These are phyloP conservation scores for Coleophora flavipennella DNA, from an alignment of 2,888 invertebrate genomes.

Conservation along the genomic window DNA sequence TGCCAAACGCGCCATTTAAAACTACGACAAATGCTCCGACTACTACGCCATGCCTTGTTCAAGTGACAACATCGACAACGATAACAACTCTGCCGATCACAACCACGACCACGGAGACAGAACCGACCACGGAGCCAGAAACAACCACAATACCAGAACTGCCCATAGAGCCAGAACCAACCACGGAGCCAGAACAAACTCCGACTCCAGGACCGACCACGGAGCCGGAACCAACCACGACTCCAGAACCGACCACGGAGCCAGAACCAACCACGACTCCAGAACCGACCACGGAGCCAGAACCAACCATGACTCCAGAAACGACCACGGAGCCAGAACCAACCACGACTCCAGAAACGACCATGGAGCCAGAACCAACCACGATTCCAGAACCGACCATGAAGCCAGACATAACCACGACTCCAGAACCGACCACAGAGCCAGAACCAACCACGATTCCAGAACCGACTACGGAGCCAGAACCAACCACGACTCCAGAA, in stretches of 20 bases:
- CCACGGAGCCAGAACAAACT: neutral
- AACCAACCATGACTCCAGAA: neutral
- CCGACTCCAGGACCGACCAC: neutral
- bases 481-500: neutral
- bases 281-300: neutral
- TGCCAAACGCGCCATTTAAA: slow-evolving; percentile 29
- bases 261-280: neutral
- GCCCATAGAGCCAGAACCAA: neutral
- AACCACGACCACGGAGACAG: neutral
- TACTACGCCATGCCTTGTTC: slow-evolving; percentile 21
- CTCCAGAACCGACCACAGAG: neutral
- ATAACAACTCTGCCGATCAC: slow-evolving; percentile 17
- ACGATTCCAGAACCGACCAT: neutral
- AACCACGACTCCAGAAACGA: neutral
- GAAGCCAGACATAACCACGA: slow-evolving; percentile 1
- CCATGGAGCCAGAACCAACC: neutral
- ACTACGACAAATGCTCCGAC: slow-evolving; percentile 18
- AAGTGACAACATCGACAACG: slow-evolving; percentile 26
- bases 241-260: neutral
- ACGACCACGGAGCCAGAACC: neutral
- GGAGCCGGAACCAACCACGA: neutral
- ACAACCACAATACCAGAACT: slow-evolving; percentile 3
- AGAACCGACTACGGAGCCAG: neutral
- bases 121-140: slow-evolving; percentile 1
- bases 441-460: slow-evolving; percentile 7